These are phyloP conservation scores for Anguilla marmorata DNA, from an alignment of 2,797 vertebrate genomes.

Conservation along the genomic window DNA sequence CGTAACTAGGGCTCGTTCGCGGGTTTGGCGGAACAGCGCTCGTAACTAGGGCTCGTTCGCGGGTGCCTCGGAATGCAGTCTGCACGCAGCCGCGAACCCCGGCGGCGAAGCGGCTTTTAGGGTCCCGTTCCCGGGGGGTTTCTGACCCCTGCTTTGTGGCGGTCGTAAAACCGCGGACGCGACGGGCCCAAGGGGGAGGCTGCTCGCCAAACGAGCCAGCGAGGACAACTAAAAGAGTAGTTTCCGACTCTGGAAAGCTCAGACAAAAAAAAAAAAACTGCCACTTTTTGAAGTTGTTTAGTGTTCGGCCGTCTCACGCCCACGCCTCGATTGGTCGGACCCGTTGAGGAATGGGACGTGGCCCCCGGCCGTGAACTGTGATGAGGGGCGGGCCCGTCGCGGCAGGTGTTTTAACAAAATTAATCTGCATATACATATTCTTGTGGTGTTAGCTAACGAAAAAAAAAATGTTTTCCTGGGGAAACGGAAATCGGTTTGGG, in stretches of 20 bases:
- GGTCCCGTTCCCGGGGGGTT: neutral
- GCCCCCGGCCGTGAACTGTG: too few species aligned
- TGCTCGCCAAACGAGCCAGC: neutral
- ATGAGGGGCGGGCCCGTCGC: too few species aligned
- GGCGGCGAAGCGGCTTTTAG: neutral
- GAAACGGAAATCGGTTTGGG: too few species aligned
- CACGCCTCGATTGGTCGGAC: neutral
- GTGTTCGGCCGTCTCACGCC: too few species aligned
- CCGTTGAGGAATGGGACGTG: too few species aligned
- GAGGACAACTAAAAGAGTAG: neutral
- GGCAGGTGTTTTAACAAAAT: too few species aligned
- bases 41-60: too few species aligned
- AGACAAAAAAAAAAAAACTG: neutral
- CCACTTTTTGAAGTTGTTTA: neutral
- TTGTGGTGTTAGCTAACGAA: too few species aligned
- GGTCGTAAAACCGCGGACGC: neutral
- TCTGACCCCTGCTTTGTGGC: neutral
- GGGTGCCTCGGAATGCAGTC: neutral
- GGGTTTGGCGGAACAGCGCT: too few species aligned
- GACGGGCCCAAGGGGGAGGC: neutral
- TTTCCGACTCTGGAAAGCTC: neutral
- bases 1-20: too few species aligned
- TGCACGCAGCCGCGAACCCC: neutral
- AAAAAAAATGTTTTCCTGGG: too few species aligned
- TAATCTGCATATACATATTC: too few species aligned